Base-by-base conservation (phyloP, 1,140 invertebrate species). In the Tetramorium alpestre region DNA sequence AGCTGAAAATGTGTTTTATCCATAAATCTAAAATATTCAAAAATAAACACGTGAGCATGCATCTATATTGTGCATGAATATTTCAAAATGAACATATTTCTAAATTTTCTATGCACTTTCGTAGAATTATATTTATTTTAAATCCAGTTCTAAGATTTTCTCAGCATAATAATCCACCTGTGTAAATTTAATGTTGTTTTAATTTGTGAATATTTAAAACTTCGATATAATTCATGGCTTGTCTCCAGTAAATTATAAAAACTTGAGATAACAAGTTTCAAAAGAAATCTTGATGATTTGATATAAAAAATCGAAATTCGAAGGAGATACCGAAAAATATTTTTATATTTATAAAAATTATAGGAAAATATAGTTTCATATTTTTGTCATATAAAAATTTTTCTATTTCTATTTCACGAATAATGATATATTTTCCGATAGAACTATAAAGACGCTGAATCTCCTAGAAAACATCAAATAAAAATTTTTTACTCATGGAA, bases 1-100 rank as follows among this genome's bases (percentile, higher is more conserved):
- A 3, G 10, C 5, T 69, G 33, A 41, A 69, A 80, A 54, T 80
- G 44, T n/a, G 7, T 80, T 67, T 54, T 28, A 80, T 67, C 18
- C 8, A 44, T 77, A 73, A 73, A 56, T 41, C 8, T 16, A 44
- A 16, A 77, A 22, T 22, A 22, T 22, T 22, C 22, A 22, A 22
- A 22, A 22, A 47, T 62, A 47, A 44, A 64, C 44, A 47, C 2
- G 18, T 76, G 3, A 64, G 5, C 41, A n/a, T 33, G 16, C 25
- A 44, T 13, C 3, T 49, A 3, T 76, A 28, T n/a, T 38, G 10
- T 56, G 54, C 25, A 72, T n/a, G 41, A 58, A 70, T 7, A 49
- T 70, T 49, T 70, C 25, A 3, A 49, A 70, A 58, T 41, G 3
- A 44, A 62, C 47, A 56, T 54, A 47, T 77, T 77, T 64, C 10